These are phyloP conservation scores for Drosophila sp. DNA, from an alignment of 1,140 invertebrate species.

Conservation along the genomic window DNA sequence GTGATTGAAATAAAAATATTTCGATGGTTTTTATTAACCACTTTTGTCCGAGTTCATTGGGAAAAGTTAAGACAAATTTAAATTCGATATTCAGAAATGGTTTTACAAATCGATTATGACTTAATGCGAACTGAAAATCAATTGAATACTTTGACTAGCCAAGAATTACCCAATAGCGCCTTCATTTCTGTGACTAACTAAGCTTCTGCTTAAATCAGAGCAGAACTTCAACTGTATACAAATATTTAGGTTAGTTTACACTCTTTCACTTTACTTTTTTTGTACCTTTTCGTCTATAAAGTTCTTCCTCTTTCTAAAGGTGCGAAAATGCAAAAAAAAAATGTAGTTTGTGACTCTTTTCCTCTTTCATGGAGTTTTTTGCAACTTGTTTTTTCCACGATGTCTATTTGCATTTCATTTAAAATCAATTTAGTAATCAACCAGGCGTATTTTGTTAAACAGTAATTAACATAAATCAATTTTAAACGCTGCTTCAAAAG, in stretches of 20 bases:
- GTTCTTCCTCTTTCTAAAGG: constrained; percentile 9
- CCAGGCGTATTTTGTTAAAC: constrained; percentile 70
- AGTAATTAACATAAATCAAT: constrained; percentile 80
- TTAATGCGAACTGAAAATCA: no score
- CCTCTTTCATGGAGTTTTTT: constrained; percentile 31
- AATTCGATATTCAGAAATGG: no score
- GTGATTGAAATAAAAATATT: neutral
- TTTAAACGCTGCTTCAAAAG: constrained; percentile 52
- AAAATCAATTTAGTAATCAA: constrained; percentile 76
- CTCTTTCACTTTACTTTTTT: constrained; percentile 11
- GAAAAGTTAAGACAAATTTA: no score
- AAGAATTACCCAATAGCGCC: neutral
- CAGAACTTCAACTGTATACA: constrained; percentile 17
- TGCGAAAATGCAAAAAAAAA: constrained; percentile 36
- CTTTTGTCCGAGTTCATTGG: no score
- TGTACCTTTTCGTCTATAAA: constrained; percentile 8
- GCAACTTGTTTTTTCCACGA: neutral
- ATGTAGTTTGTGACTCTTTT: constrained; percentile 52
- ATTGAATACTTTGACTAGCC: no score
- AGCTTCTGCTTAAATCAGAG: neutral
- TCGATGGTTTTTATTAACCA: no score
- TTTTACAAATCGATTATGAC: no score
- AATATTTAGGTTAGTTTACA: constrained; percentile 46
- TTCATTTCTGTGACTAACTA: neutral
- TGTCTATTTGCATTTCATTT: constrained; percentile 68